Percentiles rank a stretch among this genome's conserved stretches.
These are phyloP conservation scores for Sciurus vulgaris DNA, from an alignment of 2,797 vertebrate genomes.

Conservation along the genomic window DNA sequence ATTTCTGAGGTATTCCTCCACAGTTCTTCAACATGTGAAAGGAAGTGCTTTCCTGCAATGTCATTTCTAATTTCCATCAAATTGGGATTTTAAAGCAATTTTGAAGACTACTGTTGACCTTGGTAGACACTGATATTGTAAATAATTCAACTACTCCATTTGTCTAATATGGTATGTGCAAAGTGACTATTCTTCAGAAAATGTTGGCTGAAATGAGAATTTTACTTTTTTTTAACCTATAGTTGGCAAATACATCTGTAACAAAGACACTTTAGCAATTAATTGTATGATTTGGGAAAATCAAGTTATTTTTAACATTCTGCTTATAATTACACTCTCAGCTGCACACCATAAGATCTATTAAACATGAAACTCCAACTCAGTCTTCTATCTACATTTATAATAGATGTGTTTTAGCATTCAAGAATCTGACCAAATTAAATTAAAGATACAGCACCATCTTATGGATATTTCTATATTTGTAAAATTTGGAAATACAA, in stretches of 20 bases:
- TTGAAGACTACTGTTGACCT: constrained; percentile 59
- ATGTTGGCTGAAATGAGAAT: constrained; percentile 63
- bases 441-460: constrained; percentile 90
- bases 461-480: constrained; percentile 88
- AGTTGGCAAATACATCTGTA: constrained; percentile 65
- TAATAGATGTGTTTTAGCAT: constrained; percentile 74
- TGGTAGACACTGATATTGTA: constrained; percentile 53
- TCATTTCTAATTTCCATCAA: constrained; percentile 77
- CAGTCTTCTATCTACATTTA: constrained; percentile 60
- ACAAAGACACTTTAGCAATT: constrained; percentile 78
- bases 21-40: constrained; percentile 58
- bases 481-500: constrained; percentile 77
- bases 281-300: constrained; percentile 79
- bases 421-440: constrained; percentile 78
- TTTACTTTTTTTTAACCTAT: constrained; percentile 69
- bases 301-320: constrained; percentile 78
- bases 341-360: constrained; percentile 72
- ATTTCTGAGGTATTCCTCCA: constrained; percentile 57
- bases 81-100: constrained; percentile 57
- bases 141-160: constrained; percentile 56
- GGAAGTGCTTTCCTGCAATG: constrained; percentile 52
- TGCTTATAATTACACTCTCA: constrained; percentile 67
- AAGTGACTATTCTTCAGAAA: constrained; percentile 61
- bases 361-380: constrained; percentile 59
- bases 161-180: neutral